Conservation (phyloP, 2,888 invertebrate genomes). For the Parnassius smintheus region DNA sequence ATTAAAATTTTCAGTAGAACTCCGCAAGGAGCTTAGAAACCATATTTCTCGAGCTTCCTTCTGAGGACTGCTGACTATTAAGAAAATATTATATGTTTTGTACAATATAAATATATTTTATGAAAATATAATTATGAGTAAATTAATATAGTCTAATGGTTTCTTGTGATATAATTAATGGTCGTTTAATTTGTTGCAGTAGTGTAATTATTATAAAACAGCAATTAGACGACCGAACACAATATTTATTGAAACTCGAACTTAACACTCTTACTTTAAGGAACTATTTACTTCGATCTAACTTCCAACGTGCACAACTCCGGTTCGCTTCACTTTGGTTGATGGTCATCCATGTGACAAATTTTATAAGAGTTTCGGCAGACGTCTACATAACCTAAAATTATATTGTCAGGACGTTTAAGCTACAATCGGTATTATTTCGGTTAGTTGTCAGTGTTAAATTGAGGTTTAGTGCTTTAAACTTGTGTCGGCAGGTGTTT, state of each 20-base stretch:
- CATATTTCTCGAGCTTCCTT: no score
- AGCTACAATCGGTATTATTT: constrained; percentile 14
- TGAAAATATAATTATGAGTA: no score
- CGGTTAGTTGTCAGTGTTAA: constrained; percentile 12
- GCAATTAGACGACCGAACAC: neutral
- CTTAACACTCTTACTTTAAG: constrained; percentile 8
- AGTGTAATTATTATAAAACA: constrained; percentile 8
- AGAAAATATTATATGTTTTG: no score
- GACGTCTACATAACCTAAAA: constrained; percentile 30
- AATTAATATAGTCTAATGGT: no score
- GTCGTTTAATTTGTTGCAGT: constrained; percentile 3
- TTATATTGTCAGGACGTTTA: constrained; percentile 26
- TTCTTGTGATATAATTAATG: neutral
- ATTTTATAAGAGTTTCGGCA: constrained; percentile 45
- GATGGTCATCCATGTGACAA: constrained; percentile 48
- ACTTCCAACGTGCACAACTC: constrained; percentile 32
- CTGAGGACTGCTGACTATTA: no score
- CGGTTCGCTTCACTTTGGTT: constrained; percentile 49
- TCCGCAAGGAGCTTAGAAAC: neutral
- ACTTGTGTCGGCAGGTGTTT: neutral
- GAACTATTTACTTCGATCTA: constrained; percentile 19
- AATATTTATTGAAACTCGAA: constrained; percentile 15
- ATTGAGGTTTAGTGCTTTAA: constrained; percentile 1
- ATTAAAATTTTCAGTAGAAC: neutral
- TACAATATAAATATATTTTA: no score